Base-by-base conservation (phyloP, 2,888 invertebrate species). In the Trichacis sp. region DNA sequence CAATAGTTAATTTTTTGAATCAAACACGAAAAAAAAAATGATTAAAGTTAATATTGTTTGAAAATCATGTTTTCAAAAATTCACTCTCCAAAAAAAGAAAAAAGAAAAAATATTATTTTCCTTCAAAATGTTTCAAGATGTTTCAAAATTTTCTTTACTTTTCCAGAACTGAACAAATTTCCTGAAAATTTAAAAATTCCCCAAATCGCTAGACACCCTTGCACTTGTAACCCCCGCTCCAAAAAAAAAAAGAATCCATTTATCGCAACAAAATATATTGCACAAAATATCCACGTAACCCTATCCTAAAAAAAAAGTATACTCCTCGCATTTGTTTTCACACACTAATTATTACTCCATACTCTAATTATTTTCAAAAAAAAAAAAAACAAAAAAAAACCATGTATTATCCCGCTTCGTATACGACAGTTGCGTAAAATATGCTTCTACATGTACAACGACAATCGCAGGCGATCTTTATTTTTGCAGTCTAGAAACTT, bases 401-500 rank as follows among this genome's bases (percentile, higher is more conserved):
- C 19, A 4, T 45, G 14, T 24, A 50, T 50, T 45, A 19, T 49
- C 36, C 6, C 36, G 36, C 42, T 19, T 63, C 57, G 57, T 58
- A 50, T 46, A 57, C 57, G 30, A 56, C 48, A 38, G 49, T 51
- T 64, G 47, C 30, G 40, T 19, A 14, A n/a, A n/a, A 20, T 12
- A 17, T 24, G 36, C 36, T 38, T 38, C 40, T 52, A 60, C 45
- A 49, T 57, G 57, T 56, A 24, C 46, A 29, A 63, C 59, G 15
- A 18, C 42, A 52, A 52, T 70, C 62, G 65, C 70, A 67, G 64
- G 56, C 66, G 61, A 69, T 53, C 58, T 62, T 62, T 62, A 56
- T 48, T 68, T 65, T 70, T 63, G 57, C 66, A 70, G 70, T 72
- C 69, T 71, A 77, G 73, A 73, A 73, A 81, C 73, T 76, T 79